Conservation (phyloP, 2,797 vertebrate genomes). For the Cichlasoma orientale region DNA sequence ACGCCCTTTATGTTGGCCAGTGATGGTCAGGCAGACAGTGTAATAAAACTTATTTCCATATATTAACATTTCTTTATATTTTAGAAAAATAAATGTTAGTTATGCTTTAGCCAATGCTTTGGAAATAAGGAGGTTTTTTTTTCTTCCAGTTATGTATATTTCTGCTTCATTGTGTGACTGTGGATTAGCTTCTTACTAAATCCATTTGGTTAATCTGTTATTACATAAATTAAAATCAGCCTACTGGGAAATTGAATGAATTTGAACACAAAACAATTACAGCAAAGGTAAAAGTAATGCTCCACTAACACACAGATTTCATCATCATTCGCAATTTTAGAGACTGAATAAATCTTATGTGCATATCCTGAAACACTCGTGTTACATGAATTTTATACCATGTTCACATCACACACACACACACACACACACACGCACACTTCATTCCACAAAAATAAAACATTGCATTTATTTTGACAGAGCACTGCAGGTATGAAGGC, state of each 20-base stretch:
- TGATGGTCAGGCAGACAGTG: background rate
- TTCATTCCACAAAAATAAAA: background rate
- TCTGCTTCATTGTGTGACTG: slow-evolving; percentile 9
- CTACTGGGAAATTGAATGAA: slow-evolving; percentile 42
- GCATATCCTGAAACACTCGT: background rate
- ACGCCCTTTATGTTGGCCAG: background rate
- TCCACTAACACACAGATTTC: slow-evolving; percentile 17
- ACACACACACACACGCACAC: background rate
- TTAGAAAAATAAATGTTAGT: background rate
- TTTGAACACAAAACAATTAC: slow-evolving; percentile 31
- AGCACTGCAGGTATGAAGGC: background rate
- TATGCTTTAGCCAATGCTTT: slow-evolving; percentile 4
- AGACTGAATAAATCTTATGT: slow-evolving; percentile 13
- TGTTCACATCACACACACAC: background rate
- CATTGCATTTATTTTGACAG: background rate
- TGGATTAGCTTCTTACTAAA: slow-evolving; percentile 5
- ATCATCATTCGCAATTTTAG: slow-evolving; percentile 21
- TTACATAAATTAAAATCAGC: slow-evolving; percentile 18
- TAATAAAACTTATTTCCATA: background rate
- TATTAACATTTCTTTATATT: background rate
- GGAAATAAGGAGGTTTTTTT: background rate
- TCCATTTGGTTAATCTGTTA: slow-evolving; percentile 25
- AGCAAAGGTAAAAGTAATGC: slow-evolving; percentile 35
- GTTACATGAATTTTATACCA: background rate
- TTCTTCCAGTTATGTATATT: background rate